phyloP scores from a whole-genome alignment of 1,140 invertebrate genomes.

The Piezodorus guildinii region DNA sequence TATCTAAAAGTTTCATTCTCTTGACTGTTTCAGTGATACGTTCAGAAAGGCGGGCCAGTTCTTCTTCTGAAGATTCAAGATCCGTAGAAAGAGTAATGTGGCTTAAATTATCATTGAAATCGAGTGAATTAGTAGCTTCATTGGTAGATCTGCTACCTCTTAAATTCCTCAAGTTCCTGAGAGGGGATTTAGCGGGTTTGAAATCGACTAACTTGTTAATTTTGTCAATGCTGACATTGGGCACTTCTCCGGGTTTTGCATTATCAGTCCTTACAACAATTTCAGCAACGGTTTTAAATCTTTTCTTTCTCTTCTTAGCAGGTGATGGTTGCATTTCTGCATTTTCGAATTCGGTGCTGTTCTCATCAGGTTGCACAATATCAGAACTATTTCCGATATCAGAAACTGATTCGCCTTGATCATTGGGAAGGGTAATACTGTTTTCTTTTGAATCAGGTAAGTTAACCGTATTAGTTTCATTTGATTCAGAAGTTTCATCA shows the following conservation, averaged over 20 bases:
- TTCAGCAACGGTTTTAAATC: slow-evolving; percentile 13
- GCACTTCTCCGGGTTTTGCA: not conserved
- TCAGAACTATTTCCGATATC: too few species aligned
- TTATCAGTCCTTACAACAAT: slow-evolving; percentile 7
- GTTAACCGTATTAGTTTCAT: too few species aligned
- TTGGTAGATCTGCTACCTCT: not conserved
- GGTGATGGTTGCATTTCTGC: not conserved
- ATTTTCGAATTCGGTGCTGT: too few species aligned
- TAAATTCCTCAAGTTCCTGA: not conserved
- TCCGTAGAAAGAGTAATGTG: not conserved
- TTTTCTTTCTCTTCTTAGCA: not conserved
- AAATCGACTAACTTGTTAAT: not conserved
- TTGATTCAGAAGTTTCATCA: too few species aligned
- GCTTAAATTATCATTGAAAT: not conserved
- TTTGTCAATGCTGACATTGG: slow-evolving; percentile 3
- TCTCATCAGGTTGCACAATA: too few species aligned
- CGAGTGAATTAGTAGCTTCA: not conserved
- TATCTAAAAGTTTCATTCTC: slow-evolving; percentile 1
- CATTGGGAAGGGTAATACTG: too few species aligned
- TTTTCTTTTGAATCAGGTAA: too few species aligned
- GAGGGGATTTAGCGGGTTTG: too few species aligned
- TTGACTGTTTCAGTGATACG: not conserved
- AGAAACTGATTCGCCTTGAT: too few species aligned
- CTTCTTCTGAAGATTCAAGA: not conserved
- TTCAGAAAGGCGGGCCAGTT: not conserved